Percentiles rank a stretch among this genome's conserved stretches.
These are phyloP conservation scores for Squalus acanthias DNA, from an alignment of 2,797 vertebrate species.

Conservation along the genomic window DNA sequence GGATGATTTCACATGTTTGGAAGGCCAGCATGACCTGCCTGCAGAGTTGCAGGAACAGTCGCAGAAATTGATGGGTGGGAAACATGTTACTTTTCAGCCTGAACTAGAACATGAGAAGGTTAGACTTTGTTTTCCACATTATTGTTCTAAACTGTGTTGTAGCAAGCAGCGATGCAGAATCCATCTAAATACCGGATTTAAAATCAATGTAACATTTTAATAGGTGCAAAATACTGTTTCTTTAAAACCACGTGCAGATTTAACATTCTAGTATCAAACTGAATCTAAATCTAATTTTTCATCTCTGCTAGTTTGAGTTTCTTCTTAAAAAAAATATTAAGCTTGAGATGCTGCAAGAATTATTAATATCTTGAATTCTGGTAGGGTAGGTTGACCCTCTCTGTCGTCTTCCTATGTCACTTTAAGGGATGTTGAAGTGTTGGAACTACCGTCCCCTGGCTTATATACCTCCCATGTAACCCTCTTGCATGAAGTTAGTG, in stretches of 20 bases:
- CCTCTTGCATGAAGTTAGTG: background rate
- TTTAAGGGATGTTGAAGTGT: background rate
- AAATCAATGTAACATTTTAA: background rate
- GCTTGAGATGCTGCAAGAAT: too few species aligned
- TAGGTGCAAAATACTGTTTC: background rate
- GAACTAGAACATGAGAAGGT: slow-evolving; percentile 39
- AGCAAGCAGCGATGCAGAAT: background rate
- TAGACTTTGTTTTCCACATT: slow-evolving; percentile 28
- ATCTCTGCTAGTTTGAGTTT: background rate
- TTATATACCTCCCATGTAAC: background rate
- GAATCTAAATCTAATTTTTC: background rate
- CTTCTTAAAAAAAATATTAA: background rate
- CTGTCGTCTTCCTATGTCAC: background rate
- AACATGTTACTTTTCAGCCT: slow-evolving; percentile 43
- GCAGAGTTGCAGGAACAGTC: slow-evolving; percentile 55
- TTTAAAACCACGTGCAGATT: background rate
- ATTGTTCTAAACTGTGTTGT: background rate
- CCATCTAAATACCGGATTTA: background rate
- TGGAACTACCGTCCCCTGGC: background rate
- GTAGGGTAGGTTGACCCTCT: background rate
- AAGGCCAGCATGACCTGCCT: slow-evolving; percentile 56
- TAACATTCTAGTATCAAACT: background rate
- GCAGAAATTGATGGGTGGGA: slow-evolving; percentile 38
- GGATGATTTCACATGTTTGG: slow-evolving; percentile 40
- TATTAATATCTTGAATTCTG: background rate